Percentiles rank a stretch among this genome's conserved stretches.
Evolutionary conservation across 1,140 invertebrate genomes (phyloP).

Genomic region (Camponotus pennsylvanicus): DNA sequence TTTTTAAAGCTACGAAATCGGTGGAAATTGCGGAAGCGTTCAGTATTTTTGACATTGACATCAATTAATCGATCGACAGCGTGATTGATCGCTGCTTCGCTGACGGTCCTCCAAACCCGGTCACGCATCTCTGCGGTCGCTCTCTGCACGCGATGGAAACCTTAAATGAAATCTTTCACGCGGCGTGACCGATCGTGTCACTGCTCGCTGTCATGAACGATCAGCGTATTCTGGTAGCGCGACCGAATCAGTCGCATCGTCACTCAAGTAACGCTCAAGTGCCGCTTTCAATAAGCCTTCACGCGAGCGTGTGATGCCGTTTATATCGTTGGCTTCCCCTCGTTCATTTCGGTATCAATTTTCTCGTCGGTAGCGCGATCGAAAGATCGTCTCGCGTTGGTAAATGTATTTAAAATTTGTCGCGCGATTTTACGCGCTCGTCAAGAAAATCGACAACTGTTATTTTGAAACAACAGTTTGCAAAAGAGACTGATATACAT

Average conservation of each 20-base stretch:
- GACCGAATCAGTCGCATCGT: constrained; percentile 3
- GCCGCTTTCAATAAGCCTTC: constrained; percentile 21
- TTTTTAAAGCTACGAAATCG: too few relatives aligned
- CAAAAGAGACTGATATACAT: neutral
- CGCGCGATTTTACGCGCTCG: too few relatives aligned
- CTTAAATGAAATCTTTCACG: constrained; percentile 50
- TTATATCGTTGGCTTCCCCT: neutral
- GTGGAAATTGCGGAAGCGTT: neutral
- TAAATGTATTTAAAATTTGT: neutral
- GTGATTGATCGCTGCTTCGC: constrained; percentile 17
- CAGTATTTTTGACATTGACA: neutral
- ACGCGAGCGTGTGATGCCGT: constrained; percentile 3
- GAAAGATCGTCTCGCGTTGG: neutral
- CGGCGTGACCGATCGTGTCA: constrained; percentile 27
- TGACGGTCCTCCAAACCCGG: neutral
- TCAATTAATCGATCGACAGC: constrained; percentile 25
- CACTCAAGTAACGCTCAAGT: constrained; percentile 21
- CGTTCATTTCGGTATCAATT: constrained; percentile 22
- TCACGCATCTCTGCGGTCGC: constrained; percentile 13
- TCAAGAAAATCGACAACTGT: too few relatives aligned
- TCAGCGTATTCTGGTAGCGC: neutral
- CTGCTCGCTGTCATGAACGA: neutral
- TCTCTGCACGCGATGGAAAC: neutral
- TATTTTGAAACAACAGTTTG: neutral
- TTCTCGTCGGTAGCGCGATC: neutral